Base-by-base conservation (phyloP, 2,113 vertebrate species). In the Zapornia atra region DNA sequence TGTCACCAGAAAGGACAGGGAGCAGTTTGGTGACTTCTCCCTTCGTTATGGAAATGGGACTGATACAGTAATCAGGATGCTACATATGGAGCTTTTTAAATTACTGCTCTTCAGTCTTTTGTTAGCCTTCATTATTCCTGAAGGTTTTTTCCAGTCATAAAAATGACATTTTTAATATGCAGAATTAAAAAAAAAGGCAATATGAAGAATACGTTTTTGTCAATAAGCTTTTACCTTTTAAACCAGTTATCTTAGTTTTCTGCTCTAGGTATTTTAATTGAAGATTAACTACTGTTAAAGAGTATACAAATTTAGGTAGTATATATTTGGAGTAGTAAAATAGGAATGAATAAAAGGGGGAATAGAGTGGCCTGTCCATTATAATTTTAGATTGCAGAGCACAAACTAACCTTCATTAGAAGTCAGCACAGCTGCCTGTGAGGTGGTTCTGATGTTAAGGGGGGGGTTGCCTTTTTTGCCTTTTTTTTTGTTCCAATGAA, bases 261-360 rank as follows among this genome's bases (percentile, higher is more conserved):
- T 98, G 98, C 98, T 98, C 97, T 96, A 95, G 97, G 98, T 98
- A 98, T 98, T 98, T 98, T 98, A 98, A 98, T 98, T 98, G 98
- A 97, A 98, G 98, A 98, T 98, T 98, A 98, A 98, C 97, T 97
- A 91, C 97, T 96, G 92, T 98, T 98, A 97, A 98, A 98, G 95
- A 97, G 98, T 97, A 94, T 97, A 96, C 96, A 97, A 96, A 95
- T 98, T 97, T 94, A 96, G 95, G 94, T 97, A 93, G 93, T 95
- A 70, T 96, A 89, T 93, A 89, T 93, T 96, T 93, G 91, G 93
- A 94, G 88, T 85, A 87, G 96, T 97, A 95, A 97, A 96, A 97
- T 95, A 91, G 93, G 77, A 77, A 88, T 86, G 91, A 94, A 94
- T 96, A 93, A 84, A 96, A 83, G 80, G 86, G 61, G 84, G 91